phyloP scores from a whole-genome alignment of 2,888 invertebrate genomes.

The Agrotis ipsilon region DNA sequence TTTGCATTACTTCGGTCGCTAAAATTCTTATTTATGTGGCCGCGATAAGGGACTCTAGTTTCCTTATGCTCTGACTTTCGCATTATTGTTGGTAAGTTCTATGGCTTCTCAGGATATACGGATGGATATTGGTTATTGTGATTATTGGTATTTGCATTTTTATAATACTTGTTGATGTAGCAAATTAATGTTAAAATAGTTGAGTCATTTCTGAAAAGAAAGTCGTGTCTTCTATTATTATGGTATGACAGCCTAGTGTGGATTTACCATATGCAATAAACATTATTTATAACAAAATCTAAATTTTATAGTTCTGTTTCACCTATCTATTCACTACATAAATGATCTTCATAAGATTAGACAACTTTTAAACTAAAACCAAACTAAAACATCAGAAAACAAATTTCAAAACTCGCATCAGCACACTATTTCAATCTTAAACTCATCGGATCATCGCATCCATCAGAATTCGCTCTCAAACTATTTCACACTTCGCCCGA shows the following conservation, averaged over 20 bases:
- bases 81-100: slow-evolving; percentile 25
- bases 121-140: slow-evolving; percentile 17
- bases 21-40: slow-evolving; percentile 85
- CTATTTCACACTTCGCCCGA: slow-evolving; percentile 40
- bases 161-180: background rate
- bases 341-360: too few species aligned
- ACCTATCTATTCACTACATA: too few species aligned
- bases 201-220: background rate
- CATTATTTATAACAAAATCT: too few species aligned
- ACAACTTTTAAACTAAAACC: slow-evolving; percentile 7
- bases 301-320: too few species aligned
- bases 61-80: slow-evolving; percentile 61
- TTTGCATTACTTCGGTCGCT: slow-evolving; percentile 76
- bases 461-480: slow-evolving; percentile 47
- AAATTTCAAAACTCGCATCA: slow-evolving; percentile 44
- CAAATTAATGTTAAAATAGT: too few species aligned
- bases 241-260: too few species aligned
- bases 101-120: slow-evolving; percentile 1
- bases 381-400: slow-evolving; percentile 11
- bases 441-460: slow-evolving; percentile 52
- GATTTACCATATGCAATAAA: too few species aligned
- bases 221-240: background rate
- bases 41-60: slow-evolving; percentile 66
- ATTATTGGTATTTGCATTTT: background rate
- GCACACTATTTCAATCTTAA: slow-evolving; percentile 32